These are phyloP conservation scores for Gnathonemus echidnorhynchus DNA, from an alignment of 2,113 vertebrate species.

Conservation along the genomic window DNA sequence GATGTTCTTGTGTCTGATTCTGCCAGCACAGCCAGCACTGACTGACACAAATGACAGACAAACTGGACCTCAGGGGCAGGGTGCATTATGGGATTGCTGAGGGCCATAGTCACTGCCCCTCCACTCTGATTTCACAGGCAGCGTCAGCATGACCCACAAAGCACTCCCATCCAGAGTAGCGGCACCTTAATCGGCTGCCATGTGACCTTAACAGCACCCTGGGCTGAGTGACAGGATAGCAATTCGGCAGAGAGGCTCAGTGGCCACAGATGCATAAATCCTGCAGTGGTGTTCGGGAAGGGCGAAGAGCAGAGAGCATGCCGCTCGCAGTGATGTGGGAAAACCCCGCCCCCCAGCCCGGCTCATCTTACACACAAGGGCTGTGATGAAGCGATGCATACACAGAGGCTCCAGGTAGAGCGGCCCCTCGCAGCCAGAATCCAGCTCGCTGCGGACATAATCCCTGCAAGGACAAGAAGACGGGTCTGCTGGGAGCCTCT, in stretches of 20 bases:
- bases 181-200: background rate
- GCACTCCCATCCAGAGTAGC: background rate
- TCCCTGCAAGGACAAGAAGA: constrained; percentile 54
- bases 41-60: background rate
- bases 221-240: background rate
- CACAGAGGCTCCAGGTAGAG: constrained; percentile 75
- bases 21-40: background rate
- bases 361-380: constrained; percentile 67
- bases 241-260: background rate
- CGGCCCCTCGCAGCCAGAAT: constrained; percentile 72
- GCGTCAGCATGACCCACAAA: background rate
- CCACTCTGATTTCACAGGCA: background rate
- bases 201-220: background rate
- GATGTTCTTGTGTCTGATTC: background rate
- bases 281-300: background rate
- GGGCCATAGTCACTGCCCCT: background rate
- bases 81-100: background rate
- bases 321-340: background rate
- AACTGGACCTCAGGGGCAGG: background rate
- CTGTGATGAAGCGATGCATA: constrained; percentile 74
- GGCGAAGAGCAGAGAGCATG: background rate
- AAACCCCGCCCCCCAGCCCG: background rate
- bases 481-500: background rate
- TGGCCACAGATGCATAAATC: background rate
- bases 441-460: constrained; percentile 72